Base-by-base conservation (phyloP, 2,888 invertebrate species). In the Mycalesis mineus region DNA sequence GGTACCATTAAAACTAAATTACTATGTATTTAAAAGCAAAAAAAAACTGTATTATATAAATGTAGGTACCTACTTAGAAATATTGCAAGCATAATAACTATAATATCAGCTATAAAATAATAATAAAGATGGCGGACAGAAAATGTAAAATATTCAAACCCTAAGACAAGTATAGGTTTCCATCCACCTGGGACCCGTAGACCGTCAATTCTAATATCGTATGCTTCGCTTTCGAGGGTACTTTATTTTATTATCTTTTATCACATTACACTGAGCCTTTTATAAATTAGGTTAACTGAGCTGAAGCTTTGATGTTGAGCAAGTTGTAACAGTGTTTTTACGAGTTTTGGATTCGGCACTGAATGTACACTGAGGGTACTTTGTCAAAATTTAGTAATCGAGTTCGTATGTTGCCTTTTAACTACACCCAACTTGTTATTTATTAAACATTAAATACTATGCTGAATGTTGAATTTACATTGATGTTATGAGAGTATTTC, bases 181-280 rank as follows among this genome's bases (percentile, higher is more conserved):
- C 22, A 45, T 45, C 22, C 54, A 45, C 44, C 44, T 54, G 45
- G 37, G 45, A 54, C 52, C 13, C 33, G 42, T 15, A 33, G 41
- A 42, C 42, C 52, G 42, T 42, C 52, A 42, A 42, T 52, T 52
- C 52, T 42, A 42, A 52, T 52, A 41, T 42, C 42, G 52, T 52
- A 52, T 52, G 52, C 52, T 15, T 8, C 50, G 37, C 50, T 14
- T 52, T 44, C 29, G 15, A 17, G 28, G 31, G 13, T 8, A 54
- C 31, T 53, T 58, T 54, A 58, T 49, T 54, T 49, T 44, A 48
- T 57, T 48, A 52, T 28, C 57, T 33, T 57, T 39, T 52, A 57
- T 48, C 14, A 44, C 49, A 54, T 39, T 52, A 45, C 31, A 29
- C 31, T 44, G 42, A 52, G 42, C 31, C 54, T 36, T 58, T 49